phyloP scores from a whole-genome alignment of 2,113 vertebrate species.

The Microcebus tavaratra region DNA sequence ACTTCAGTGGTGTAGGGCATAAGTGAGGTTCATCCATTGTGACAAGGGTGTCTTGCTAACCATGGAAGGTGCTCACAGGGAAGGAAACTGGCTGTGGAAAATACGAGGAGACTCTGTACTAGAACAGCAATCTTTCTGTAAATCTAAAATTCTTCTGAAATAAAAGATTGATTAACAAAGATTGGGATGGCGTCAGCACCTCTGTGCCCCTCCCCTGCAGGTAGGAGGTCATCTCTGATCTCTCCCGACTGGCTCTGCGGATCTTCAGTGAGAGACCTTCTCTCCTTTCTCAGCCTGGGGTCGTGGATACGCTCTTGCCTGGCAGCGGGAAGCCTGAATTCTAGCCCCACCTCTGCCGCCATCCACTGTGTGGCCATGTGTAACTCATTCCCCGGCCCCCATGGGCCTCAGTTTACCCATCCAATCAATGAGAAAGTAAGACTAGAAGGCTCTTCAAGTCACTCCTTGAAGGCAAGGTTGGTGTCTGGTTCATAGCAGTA shows the following conservation, averaged over 20 bases:
- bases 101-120: not conserved
- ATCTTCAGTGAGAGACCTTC: not conserved
- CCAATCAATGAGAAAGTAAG: not conserved
- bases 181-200: not conserved
- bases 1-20: not conserved
- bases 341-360: not conserved
- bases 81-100: not conserved
- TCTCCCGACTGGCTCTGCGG: not conserved
- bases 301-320: not conserved
- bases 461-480: not conserved
- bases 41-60: not conserved
- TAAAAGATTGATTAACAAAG: not conserved
- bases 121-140: not conserved
- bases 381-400: not conserved
- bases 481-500: not conserved
- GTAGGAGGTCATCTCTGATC: not conserved
- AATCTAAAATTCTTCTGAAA: conserved; percentile 4
- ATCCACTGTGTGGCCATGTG: not conserved
- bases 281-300: not conserved
- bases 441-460: not conserved
- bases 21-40: not conserved
- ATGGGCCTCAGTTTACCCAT: not conserved
- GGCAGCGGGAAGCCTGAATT: not conserved
- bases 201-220: not conserved
- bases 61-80: not conserved